Evolutionary conservation across 2,888 invertebrate species (phyloP).

Genomic region (Xiphydria camelus): DNA sequence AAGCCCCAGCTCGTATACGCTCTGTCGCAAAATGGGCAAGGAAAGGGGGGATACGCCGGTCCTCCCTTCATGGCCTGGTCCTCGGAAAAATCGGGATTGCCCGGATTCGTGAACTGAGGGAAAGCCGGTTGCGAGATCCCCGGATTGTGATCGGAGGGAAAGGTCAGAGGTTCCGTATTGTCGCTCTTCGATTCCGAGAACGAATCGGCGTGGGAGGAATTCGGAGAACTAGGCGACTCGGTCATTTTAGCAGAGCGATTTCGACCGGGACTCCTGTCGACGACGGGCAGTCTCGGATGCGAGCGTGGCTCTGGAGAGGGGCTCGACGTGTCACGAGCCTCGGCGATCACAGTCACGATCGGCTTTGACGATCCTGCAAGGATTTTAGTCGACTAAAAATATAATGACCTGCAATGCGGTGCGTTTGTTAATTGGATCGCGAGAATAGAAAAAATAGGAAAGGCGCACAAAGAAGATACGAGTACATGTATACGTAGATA

Average conservation of each 20-base stretch:
- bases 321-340: conserved; percentile 31
- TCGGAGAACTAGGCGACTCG: conserved; percentile 6
- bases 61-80: conserved; percentile 22
- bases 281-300: conserved; percentile 9
- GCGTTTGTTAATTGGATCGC: not conserved
- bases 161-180: conserved; percentile 10
- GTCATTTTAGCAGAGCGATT: not conserved
- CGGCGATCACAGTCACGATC: conserved; percentile 37
- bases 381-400: conserved; percentile 9
- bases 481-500: too few species aligned
- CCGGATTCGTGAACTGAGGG: conserved; percentile 20
- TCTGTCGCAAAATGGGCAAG: conserved; percentile 67
- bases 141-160: conserved; percentile 15
- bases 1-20: conserved; percentile 70
- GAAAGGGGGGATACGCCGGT: conserved; percentile 59
- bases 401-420: not conserved
- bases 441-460: conserved; percentile 1
- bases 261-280: conserved; percentile 10
- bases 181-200: conserved; percentile 1
- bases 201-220: conserved; percentile 4
- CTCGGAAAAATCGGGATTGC: conserved; percentile 8
- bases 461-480: too few species aligned
- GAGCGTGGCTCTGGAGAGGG: conserved; percentile 16
- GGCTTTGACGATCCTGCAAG: conserved; percentile 38
- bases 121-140: conserved; percentile 24